A percentile compares a stretch with the other conserved stretches of the same genome.
Evolutionary conservation across 2,888 invertebrate species (phyloP).

Genomic region (Leptothorax acervorum): DNA sequence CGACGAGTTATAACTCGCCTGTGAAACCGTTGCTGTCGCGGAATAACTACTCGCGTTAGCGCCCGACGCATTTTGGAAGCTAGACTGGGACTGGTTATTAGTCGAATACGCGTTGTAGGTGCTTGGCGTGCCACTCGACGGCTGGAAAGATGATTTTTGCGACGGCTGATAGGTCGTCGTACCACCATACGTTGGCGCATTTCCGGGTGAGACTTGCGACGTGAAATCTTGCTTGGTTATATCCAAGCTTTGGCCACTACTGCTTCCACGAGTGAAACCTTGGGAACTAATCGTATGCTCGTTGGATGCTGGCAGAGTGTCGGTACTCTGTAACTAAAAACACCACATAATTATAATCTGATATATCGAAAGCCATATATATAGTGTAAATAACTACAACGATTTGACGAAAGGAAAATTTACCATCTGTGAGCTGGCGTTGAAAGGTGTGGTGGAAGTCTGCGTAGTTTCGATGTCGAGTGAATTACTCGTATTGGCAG

Average conservation of each 20-base stretch:
- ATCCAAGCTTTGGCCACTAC: conserved; percentile 77
- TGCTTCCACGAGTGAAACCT: conserved; percentile 77
- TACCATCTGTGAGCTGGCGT: conserved; percentile 82
- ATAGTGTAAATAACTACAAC: background rate
- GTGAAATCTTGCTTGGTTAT: conserved; percentile 80
- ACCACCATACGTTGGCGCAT: conserved; percentile 79
- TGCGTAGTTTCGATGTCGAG: conserved; percentile 82
- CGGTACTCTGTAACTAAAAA: conserved; percentile 81
- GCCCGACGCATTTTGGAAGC: conserved; percentile 84
- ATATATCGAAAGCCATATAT: background rate
- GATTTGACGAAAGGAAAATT: background rate
- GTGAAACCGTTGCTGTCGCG: conserved; percentile 81
- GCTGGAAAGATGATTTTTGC: conserved; percentile 86
- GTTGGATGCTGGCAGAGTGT: conserved; percentile 83
- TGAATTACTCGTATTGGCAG: conserved; percentile 79
- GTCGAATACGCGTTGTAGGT: conserved; percentile 86
- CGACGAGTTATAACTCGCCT: conserved; percentile 81
- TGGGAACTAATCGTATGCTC: conserved; percentile 84
- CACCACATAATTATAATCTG: background rate
- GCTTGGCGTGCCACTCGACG: conserved; percentile 81
- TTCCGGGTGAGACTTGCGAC: conserved; percentile 82
- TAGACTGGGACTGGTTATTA: conserved; percentile 86
- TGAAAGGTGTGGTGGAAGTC: conserved; percentile 79
- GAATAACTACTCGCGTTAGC: conserved; percentile 85
- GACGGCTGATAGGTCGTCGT: conserved; percentile 80